These are phyloP conservation scores for Hirtodrosophila histrioides DNA, from an alignment of 2,888 invertebrate genomes.

Conservation along the genomic window DNA sequence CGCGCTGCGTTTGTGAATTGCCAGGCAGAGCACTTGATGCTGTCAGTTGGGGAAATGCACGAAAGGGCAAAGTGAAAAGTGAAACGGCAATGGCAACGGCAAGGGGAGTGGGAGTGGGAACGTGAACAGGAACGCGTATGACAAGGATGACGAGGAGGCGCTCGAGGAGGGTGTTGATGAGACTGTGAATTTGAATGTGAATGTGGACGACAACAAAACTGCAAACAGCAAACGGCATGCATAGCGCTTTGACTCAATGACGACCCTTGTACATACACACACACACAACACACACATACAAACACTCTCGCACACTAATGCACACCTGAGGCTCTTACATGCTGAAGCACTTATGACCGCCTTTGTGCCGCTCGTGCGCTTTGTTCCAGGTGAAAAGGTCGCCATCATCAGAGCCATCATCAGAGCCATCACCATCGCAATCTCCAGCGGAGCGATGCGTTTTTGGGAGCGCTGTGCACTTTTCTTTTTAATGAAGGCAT, in stretches of 20 bases:
- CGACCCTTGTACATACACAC: conserved; percentile 16
- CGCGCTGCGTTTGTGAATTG: conserved; percentile 25
- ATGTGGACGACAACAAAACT: conserved; percentile 23
- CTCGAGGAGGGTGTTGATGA: neutral
- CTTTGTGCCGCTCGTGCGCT: conserved; percentile 57
- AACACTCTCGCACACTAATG: conserved; percentile 24
- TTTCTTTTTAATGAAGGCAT: conserved; percentile 60
- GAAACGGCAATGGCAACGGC: conserved; percentile 19
- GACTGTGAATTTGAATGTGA: neutral
- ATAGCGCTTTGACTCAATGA: conserved; percentile 42
- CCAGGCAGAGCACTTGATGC: conserved; percentile 58
- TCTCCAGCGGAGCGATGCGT: neutral
- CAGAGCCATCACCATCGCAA: conserved; percentile 4
- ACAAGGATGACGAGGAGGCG: neutral
- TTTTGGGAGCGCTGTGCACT: conserved; percentile 20
- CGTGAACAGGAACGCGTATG: neutral
- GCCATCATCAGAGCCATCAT: neutral
- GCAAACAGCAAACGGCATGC: conserved; percentile 42
- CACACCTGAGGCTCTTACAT: conserved; percentile 45
- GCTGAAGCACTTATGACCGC: conserved; percentile 57
- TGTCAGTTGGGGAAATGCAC: conserved; percentile 60
- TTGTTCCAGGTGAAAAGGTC: conserved; percentile 38
- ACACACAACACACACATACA: conserved; percentile 1
- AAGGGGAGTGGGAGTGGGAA: neutral
- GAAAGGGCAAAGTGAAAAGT: conserved; percentile 43